A percentile compares a stretch with the other conserved stretches of the same genome.
phyloP scores from a whole-genome alignment of 2,888 invertebrate species.

The Scaptomyza reducta region DNA sequence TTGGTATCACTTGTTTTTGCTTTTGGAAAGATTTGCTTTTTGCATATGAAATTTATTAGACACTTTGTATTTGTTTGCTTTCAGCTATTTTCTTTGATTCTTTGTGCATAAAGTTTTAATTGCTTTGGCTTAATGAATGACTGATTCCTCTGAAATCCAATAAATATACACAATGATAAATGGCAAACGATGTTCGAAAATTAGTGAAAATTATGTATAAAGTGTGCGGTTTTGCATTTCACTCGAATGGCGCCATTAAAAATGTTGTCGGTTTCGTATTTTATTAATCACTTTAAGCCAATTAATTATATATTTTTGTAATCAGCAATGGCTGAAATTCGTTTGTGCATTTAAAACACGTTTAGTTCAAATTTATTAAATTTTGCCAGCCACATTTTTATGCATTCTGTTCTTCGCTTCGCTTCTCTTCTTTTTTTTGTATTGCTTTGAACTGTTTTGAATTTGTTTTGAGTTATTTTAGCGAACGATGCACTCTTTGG shows the following conservation, averaged over 20 bases:
- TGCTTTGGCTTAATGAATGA: conserved; percentile 29
- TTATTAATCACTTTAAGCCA: conserved; percentile 33
- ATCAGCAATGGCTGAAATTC: conserved; percentile 9
- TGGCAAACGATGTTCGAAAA: conserved; percentile 14
- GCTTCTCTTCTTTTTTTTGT: conserved; percentile 12
- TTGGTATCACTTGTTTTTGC: conserved; percentile 18
- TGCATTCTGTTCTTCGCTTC: conserved; percentile 46
- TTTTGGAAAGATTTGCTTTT: conserved; percentile 17
- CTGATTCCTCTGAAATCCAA: neutral
- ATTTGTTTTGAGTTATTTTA: conserved; percentile 40
- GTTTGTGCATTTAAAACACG: conserved; percentile 75
- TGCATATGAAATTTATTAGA: conserved; percentile 13
- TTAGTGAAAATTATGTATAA: neutral
- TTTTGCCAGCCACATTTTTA: conserved; percentile 66
- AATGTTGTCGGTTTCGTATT: conserved; percentile 10
- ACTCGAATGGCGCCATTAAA: conserved; percentile 11
- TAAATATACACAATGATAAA: conserved; percentile 10
- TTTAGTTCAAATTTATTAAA: conserved; percentile 76
- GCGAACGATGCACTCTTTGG: conserved; percentile 57
- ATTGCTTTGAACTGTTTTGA: conserved; percentile 65
- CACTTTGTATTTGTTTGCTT: neutral
- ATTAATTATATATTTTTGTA: conserved; percentile 52
- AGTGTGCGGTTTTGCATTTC: conserved; percentile 15
- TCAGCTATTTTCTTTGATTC: neutral
- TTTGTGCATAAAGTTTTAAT: conserved; percentile 10